Percentiles rank a stretch among this genome's conserved stretches.
Evolutionary conservation across 1,140 invertebrate species (phyloP).

Genomic region (Ericerus pela): DNA sequence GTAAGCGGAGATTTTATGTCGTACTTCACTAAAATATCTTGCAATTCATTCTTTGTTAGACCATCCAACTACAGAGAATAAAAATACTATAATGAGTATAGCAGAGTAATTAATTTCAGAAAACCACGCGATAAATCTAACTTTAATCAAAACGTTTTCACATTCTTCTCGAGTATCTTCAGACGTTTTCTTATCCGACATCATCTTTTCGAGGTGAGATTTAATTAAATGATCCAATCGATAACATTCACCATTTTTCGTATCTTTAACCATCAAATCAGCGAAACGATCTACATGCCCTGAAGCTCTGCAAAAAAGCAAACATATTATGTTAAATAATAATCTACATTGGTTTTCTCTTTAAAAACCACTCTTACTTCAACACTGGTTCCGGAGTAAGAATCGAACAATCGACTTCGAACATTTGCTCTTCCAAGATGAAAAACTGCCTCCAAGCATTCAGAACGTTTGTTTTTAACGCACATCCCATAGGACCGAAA

Average conservation of each 20-base stretch:
- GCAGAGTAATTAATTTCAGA: constrained; percentile 7
- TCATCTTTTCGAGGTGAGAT: constrained; percentile 79
- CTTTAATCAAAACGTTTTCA: constrained; percentile 61
- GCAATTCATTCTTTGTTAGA: constrained; percentile 79
- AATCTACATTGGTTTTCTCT: neutral
- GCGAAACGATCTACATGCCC: constrained; percentile 98
- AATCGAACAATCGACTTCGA: constrained; percentile 96
- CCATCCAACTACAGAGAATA: constrained; percentile 51
- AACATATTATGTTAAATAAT: neutral
- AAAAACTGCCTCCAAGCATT: constrained; percentile 92
- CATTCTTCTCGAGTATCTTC: constrained; percentile 56
- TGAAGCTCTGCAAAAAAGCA: constrained; percentile 52
- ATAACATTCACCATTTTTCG: constrained; percentile 91
- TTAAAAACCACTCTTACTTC: constrained; percentile 41
- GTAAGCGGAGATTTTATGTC: constrained; percentile 89
- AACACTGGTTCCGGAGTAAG: constrained; percentile 92
- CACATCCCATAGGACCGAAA: constrained; percentile 98
- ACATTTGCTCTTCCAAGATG: constrained; percentile 93
- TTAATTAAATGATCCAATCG: constrained; percentile 97
- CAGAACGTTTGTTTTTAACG: constrained; percentile 89
- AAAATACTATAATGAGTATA: neutral
- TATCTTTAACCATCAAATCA: constrained; percentile 98
- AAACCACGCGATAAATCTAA: constrained; percentile 24
- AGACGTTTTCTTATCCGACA: constrained; percentile 65
- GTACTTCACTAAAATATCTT: constrained; percentile 62